These are phyloP conservation scores for Tinea semifulvella DNA, from an alignment of 2,888 invertebrate species.

Conservation along the genomic window DNA sequence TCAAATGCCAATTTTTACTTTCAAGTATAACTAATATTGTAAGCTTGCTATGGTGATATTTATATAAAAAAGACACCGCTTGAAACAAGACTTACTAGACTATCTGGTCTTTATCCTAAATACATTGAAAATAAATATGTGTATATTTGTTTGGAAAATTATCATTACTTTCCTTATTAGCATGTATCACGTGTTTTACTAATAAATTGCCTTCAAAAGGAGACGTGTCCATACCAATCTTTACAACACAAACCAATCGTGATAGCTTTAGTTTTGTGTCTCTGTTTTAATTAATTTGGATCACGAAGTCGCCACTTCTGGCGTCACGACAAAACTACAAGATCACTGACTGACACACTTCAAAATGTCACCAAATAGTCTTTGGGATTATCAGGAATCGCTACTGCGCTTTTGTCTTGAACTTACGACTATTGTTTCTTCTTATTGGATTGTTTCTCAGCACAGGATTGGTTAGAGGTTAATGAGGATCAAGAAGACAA, in stretches of 20 bases:
- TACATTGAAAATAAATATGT: no score
- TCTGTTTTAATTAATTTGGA: slow-evolving; percentile 66
- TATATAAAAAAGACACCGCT: no score
- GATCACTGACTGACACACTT: slow-evolving; percentile 59
- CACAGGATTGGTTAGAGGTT: slow-evolving; percentile 26
- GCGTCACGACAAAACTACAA: slow-evolving; percentile 55
- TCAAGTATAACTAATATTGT: no score
- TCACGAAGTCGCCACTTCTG: slow-evolving; percentile 64
- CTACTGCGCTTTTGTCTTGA: slow-evolving; percentile 27
- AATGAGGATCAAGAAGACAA: neutral
- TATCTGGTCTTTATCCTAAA: no score
- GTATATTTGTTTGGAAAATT: no score
- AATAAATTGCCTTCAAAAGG: neutral
- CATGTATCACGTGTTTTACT: no score
- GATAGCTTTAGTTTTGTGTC: slow-evolving; percentile 61
- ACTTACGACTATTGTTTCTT: slow-evolving; percentile 26
- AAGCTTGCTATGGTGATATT: no score
- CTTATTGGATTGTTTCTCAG: slow-evolving; percentile 24
- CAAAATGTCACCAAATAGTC: slow-evolving; percentile 61
- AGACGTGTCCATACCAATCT: slow-evolving; percentile 25
- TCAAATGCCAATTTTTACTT: no score
- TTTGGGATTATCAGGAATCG: slow-evolving; percentile 46
- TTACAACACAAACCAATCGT: slow-evolving; percentile 41
- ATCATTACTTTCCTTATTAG: no score
- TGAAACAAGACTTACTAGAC: no score